Conservation (phyloP, 2,888 invertebrate genomes). For the Phorcus lineatus region DNA sequence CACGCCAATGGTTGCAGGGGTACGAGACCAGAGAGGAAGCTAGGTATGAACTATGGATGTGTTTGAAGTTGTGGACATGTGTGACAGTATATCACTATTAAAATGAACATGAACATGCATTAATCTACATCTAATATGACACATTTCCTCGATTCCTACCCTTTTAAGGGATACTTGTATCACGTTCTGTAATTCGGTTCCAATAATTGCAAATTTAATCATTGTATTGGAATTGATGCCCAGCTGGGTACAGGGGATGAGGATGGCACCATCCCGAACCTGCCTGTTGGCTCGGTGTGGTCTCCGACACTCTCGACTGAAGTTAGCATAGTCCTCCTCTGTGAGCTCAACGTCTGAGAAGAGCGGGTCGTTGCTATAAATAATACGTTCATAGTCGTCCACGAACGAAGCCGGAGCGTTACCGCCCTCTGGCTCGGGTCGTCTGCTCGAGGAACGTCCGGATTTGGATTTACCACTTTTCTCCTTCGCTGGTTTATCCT, state of each 20-base stretch:
- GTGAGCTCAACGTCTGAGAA: constrained; percentile 68
- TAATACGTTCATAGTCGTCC: constrained; percentile 67
- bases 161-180: constrained; percentile 96
- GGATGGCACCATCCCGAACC: constrained; percentile 42
- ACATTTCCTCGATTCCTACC: constrained; percentile 80
- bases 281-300: constrained; percentile 31
- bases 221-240: constrained; percentile 90
- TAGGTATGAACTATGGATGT: no score
- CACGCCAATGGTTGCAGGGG: no score
- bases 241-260: constrained; percentile 56
- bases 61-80: background rate
- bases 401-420: constrained; percentile 41
- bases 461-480: constrained; percentile 36
- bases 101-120: background rate
- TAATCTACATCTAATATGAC: background rate
- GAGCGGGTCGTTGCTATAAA: constrained; percentile 67
- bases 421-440: constrained; percentile 72
- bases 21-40: no score
- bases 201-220: constrained; percentile 98
- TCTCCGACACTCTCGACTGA: constrained; percentile 16
- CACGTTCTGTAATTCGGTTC: constrained; percentile 97
- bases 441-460: constrained; percentile 42
- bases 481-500: constrained; percentile 33
- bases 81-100: background rate
- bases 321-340: constrained; percentile 48